A percentile compares a stretch with the other conserved stretches of the same genome.
These are phyloP conservation scores for Leptopilina drosophilae DNA, from an alignment of 2,888 invertebrate species.

Conservation along the genomic window DNA sequence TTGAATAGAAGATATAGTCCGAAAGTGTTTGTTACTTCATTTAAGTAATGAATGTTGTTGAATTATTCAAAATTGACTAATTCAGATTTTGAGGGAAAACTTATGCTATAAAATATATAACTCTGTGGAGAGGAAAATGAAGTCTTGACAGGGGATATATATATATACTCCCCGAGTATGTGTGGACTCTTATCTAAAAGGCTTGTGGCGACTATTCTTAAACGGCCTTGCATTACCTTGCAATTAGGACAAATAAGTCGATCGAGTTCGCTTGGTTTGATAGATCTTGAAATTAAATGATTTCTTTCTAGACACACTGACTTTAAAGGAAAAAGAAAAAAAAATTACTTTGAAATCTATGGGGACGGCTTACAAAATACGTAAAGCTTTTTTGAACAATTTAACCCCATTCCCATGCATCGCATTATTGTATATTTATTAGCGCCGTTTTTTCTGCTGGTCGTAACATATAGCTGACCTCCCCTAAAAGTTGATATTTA, in stretches of 20 bases:
- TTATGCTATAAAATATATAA: not conserved
- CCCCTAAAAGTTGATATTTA: too few relatives aligned
- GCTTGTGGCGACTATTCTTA: conserved; percentile 26
- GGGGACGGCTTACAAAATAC: too few relatives aligned
- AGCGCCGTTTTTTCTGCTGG: too few relatives aligned
- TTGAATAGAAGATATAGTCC: too few relatives aligned
- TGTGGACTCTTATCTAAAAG: conserved; percentile 20
- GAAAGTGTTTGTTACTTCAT: too few relatives aligned
- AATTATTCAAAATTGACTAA: too few relatives aligned
- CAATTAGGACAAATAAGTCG: conserved; percentile 38
- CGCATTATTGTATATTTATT: too few relatives aligned
- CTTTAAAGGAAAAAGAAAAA: not conserved
- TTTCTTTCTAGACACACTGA: conserved; percentile 23
- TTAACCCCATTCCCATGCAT: too few relatives aligned
- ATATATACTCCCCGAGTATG: not conserved
- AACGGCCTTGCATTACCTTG: conserved; percentile 35
- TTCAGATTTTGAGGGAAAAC: too few relatives aligned
- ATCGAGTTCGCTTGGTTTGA: conserved; percentile 30
- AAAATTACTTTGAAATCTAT: not conserved
- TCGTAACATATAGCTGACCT: too few relatives aligned
- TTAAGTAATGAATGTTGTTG: too few relatives aligned
- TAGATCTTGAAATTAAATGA: conserved; percentile 36
- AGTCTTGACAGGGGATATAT: not conserved
- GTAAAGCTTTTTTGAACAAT: too few relatives aligned
- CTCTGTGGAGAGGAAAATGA: not conserved